phyloP scores from a whole-genome alignment of 2,888 invertebrate genomes.

The Blera fallax region DNA sequence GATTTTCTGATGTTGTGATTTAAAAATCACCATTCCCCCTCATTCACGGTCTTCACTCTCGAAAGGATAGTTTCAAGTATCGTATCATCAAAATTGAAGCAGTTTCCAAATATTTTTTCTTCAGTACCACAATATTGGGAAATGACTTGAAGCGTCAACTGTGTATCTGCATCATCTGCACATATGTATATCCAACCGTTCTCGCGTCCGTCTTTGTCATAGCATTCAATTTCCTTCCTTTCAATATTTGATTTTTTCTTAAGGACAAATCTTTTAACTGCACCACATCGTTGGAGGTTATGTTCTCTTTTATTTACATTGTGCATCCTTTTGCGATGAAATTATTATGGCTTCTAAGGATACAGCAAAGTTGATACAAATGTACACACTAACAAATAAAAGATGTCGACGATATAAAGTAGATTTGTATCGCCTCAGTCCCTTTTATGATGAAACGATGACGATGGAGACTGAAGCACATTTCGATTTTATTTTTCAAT shows the following conservation, averaged over 20 bases:
- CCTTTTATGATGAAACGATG: constrained; percentile 17
- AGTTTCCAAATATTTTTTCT: background rate
- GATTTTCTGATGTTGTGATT: too few relatives aligned
- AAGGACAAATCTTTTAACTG: background rate
- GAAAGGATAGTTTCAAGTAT: background rate
- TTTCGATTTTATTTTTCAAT: constrained; percentile 22
- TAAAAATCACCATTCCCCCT: too few relatives aligned
- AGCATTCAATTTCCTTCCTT: background rate
- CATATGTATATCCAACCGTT: background rate
- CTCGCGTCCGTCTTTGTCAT: background rate
- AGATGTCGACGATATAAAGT: constrained; percentile 24
- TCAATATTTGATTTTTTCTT: background rate
- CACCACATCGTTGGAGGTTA: background rate
- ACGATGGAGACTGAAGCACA: constrained; percentile 10
- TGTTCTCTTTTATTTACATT: constrained; percentile 6
- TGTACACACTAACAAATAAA: constrained; percentile 5
- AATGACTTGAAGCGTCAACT: background rate
- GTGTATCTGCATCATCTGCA: background rate
- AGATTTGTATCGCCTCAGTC: constrained; percentile 30
- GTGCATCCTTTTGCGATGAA: background rate
- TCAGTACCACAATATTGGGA: background rate
- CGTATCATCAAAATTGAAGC: background rate
- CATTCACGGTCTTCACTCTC: too few relatives aligned
- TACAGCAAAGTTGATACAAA: background rate
- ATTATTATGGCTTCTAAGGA: background rate